phyloP scores from a whole-genome alignment of 2,113 vertebrate species.

The Callaeas wilsoni region DNA sequence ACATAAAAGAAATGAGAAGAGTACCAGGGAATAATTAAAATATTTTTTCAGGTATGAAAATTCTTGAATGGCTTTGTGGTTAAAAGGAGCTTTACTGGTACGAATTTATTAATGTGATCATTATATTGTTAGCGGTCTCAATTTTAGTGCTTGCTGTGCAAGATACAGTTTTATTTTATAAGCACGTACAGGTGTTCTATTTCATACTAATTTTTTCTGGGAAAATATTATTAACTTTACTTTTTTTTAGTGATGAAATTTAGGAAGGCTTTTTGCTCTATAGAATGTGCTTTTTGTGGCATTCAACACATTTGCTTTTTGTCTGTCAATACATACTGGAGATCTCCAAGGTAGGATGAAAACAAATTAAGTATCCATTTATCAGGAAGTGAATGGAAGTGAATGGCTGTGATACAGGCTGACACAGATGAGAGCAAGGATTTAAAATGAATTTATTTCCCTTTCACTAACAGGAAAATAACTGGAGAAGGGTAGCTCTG shows the following conservation, averaged over 20 bases:
- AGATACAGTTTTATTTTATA: neutral
- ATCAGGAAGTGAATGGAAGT: neutral
- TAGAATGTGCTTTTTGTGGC: neutral
- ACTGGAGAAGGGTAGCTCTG: neutral
- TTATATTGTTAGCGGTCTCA: neutral
- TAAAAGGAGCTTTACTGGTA: neutral
- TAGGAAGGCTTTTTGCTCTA: neutral
- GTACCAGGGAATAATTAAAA: neutral
- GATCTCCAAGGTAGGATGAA: neutral
- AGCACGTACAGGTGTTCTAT: neutral
- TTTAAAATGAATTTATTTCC: neutral
- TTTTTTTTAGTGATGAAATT: neutral
- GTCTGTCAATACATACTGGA: neutral
- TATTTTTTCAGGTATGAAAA: fast-evolving
- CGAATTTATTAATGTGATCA: neutral
- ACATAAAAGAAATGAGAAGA: neutral
- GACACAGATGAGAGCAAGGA: fast-evolving
- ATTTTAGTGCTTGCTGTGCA: neutral
- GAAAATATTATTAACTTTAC: neutral
- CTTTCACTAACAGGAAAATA: neutral
- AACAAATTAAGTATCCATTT: neutral
- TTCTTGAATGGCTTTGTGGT: neutral
- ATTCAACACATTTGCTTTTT: neutral
- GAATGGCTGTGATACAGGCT: neutral
- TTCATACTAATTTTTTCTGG: neutral